phyloP scores from a whole-genome alignment of 2,113 vertebrate species.

The Balaenoptera acutorostrata region DNA sequence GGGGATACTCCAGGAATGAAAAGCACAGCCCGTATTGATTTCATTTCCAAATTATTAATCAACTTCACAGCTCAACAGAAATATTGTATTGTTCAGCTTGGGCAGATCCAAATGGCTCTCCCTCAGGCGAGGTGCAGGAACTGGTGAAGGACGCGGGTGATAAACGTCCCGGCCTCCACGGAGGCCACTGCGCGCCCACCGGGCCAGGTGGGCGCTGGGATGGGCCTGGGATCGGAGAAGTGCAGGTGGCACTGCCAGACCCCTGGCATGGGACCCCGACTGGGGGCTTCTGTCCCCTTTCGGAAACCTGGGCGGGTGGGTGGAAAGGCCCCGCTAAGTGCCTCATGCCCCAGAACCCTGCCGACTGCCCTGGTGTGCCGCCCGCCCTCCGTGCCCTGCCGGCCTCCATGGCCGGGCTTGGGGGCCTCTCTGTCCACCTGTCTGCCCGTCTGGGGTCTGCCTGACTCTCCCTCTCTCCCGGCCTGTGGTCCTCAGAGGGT shows the following conservation, averaged over 20 bases:
- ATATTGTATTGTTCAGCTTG: constrained; percentile 81
- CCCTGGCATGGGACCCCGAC: rapidly evolving
- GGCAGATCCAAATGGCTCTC: constrained; percentile 78
- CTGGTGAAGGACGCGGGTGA: constrained; percentile 75
- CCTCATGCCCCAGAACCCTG: rapidly evolving
- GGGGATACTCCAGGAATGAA: constrained; percentile 47
- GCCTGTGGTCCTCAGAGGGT: neutral
- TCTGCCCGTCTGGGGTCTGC: neutral
- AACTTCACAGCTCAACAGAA: constrained; percentile 80
- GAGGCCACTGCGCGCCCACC: neutral
- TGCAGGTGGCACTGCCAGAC: rapidly evolving
- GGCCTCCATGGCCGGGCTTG: neutral
- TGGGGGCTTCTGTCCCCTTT: neutral
- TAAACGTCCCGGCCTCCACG: neutral
- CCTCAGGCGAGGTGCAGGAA: constrained; percentile 68
- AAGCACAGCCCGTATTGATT: constrained; percentile 82
- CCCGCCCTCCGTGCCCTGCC: rapidly evolving
- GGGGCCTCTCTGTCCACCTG: neutral
- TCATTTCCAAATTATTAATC: constrained; percentile 86
- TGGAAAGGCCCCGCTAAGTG: neutral
- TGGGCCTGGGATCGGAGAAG: neutral
- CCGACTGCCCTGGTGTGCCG: neutral
- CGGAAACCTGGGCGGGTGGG: neutral
- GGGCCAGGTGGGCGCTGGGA: neutral
- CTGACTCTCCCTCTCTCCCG: rapidly evolving